phyloP scores from a whole-genome alignment of 2,113 vertebrate species.

The Leptodactylus fuscus region DNA sequence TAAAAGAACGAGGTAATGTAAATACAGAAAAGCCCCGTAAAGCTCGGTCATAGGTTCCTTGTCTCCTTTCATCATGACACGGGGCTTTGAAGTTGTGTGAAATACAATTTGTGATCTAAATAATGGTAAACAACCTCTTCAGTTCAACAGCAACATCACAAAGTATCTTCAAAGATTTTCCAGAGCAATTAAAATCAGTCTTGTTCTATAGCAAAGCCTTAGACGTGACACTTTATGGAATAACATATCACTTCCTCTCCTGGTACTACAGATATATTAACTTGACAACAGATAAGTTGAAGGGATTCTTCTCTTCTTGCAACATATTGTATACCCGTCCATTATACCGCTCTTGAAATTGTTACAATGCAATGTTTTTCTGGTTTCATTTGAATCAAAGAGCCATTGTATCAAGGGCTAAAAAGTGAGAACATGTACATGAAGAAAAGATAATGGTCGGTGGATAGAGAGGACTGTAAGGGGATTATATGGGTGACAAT shows the following conservation, averaged over 20 bases:
- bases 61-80: constrained; percentile 36
- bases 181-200: constrained; percentile 28
- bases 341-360: neutral
- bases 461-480: no score
- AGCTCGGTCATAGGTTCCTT: constrained; percentile 13
- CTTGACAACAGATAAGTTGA: neutral
- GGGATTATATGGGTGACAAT: no score
- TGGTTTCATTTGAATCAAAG: neutral
- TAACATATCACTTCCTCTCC: neutral
- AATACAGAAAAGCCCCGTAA: neutral
- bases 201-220: neutral
- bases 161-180: constrained; percentile 23
- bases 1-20: neutral
- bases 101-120: constrained; percentile 23
- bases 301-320: neutral
- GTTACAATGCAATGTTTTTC: neutral
- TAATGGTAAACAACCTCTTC: constrained; percentile 35
- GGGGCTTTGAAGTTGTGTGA: constrained; percentile 26
- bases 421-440: neutral
- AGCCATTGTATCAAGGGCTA: neutral
- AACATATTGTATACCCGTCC: neutral
- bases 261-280: neutral
- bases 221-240: neutral
- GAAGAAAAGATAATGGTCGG: neutral
- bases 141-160: constrained; percentile 38